These are phyloP conservation scores for Dione vanillae DNA, from an alignment of 2,888 invertebrate genomes.

Conservation along the genomic window DNA sequence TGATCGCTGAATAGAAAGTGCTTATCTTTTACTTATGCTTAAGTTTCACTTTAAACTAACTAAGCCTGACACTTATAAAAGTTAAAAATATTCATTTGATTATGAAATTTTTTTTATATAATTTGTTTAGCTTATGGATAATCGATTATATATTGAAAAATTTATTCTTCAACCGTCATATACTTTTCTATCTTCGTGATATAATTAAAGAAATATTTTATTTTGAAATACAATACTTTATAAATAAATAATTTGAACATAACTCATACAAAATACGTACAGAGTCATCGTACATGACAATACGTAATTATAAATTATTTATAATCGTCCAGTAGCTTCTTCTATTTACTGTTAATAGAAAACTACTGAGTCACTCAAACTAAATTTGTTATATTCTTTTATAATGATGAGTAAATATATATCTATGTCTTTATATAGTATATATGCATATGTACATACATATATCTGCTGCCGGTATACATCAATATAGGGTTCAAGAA, in stretches of 20 bases:
- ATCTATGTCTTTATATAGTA: neutral
- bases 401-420: neutral
- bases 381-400: neutral
- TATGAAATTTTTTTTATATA: neutral
- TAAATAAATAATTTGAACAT: neutral
- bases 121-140: neutral
- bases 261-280: neutral
- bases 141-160: neutral
- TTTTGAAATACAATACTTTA: neutral
- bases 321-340: slow-evolving; percentile 4
- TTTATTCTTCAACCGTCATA: neutral
- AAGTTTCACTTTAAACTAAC: neutral
- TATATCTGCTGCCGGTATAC: neutral
- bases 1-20: slow-evolving; percentile 12
- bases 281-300: neutral
- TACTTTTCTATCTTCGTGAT: neutral
- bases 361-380: neutral
- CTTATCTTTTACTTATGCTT: neutral
- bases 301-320: neutral
- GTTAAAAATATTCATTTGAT: neutral
- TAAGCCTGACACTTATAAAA: neutral
- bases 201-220: neutral
- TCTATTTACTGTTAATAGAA: neutral
- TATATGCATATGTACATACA: neutral
- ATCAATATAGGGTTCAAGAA: neutral